Evolutionary conservation across 2,797 vertebrate species (phyloP), one percentile per base, ranked within the genome.

Genomic region (Glyptemys insculpta): DNA sequence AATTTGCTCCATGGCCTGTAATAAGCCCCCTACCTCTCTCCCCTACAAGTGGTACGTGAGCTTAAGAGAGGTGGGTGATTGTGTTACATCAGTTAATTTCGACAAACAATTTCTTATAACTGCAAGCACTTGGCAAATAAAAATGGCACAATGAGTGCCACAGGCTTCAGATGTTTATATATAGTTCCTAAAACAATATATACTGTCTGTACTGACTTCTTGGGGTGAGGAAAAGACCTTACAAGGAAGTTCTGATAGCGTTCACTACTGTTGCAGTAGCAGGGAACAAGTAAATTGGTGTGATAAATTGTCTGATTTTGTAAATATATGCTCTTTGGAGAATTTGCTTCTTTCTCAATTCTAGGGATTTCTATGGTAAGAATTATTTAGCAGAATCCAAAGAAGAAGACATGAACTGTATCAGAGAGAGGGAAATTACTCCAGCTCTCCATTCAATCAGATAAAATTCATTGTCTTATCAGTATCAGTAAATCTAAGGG

Each of bases 201-300:
- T 21, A 12, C 0, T 16, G 5, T n/a, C 7, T 34, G 19, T 5
- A 83, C 86, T 86, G 0, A 57, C 6, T 7, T 53, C 37, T 1
- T 6, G 27, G 91, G 25, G 27, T 86, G 79, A 81, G 12, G 1
- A 27, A 8, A 31, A 29, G 1, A 25, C 12, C 78, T 72, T 84
- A 18, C 1, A 0, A 5, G 31, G 16, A 21, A 18, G 12, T 2
- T 4, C 50, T n/a, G 23, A 16, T 10, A 56, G 3, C 0, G 0
- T 54, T 7, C 41, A 53, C 18, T 8, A 0, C 1, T 41, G 29
- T 31, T 85, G 0, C 0, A 41, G 5, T 7, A 81, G n/a, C 15
- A 88, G 21, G 72, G 59, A 52, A 47, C 2, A 78, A 81, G 12
- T 6, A 2, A 18, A 34, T 79, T 88, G 25, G 12, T 72, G 5